phyloP scores from a whole-genome alignment of 1,140 invertebrate genomes.

The Akabosia matsudoensis region DNA sequence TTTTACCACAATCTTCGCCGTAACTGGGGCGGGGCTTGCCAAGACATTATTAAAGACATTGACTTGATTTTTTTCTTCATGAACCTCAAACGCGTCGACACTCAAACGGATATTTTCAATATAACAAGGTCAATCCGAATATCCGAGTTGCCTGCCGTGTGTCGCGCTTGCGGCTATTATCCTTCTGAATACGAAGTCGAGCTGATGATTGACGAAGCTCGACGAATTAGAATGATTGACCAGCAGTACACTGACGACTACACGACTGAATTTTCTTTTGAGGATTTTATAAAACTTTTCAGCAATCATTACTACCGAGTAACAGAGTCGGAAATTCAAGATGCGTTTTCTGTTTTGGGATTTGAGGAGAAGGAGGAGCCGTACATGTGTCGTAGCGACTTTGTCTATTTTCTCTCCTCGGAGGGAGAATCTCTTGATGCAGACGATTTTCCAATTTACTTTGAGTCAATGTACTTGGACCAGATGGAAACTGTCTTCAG shows the following conservation, averaged over 20 bases:
- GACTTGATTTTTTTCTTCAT: conserved; percentile 62
- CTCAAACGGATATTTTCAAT: conserved; percentile 58
- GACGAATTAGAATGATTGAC: background rate
- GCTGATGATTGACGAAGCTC: conserved; percentile 64
- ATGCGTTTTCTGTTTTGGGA: conserved; percentile 35
- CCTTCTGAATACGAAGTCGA: conserved; percentile 69
- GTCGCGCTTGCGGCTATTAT: conserved; percentile 70
- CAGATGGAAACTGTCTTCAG: background rate
- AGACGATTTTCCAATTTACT: background rate
- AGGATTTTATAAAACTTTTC: conserved; percentile 68
- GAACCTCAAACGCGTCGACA: conserved; percentile 66
- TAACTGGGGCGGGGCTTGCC: conserved; percentile 50
- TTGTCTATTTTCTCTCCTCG: conserved; percentile 43
- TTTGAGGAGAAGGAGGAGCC: conserved; percentile 41
- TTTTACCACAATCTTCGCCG: conserved; percentile 53
- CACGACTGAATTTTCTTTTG: conserved; percentile 59
- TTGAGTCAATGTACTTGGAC: conserved; percentile 2
- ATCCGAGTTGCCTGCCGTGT: conserved; percentile 65
- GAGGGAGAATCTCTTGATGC: background rate
- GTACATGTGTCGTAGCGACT: conserved; percentile 29
- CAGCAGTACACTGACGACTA: conserved; percentile 9
- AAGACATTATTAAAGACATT: conserved; percentile 22
- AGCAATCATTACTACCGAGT: conserved; percentile 64
- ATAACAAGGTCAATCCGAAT: conserved; percentile 60
- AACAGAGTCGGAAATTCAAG: conserved; percentile 47